A percentile compares a stretch with the other conserved stretches of the same genome.
phyloP scores from a whole-genome alignment of 2,888 invertebrate species.

The Diaperis boleti region DNA sequence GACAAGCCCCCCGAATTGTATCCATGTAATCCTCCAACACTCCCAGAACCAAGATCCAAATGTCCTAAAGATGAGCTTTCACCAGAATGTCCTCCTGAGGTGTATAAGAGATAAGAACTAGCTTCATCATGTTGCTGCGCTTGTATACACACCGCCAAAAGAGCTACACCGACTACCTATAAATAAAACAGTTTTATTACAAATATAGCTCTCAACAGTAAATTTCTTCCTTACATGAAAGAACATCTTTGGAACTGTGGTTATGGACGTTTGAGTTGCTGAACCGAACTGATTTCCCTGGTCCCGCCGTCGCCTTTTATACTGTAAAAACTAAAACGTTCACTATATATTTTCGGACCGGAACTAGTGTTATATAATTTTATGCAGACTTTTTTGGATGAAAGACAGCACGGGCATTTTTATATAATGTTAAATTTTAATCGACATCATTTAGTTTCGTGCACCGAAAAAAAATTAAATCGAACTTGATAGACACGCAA shows the following conservation, averaged over 20 bases:
- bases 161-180: constrained; percentile 1
- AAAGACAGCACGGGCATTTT: neutral
- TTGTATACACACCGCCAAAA: constrained; percentile 2
- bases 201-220: neutral
- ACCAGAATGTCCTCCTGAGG: neutral
- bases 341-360: constrained; percentile 4
- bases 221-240: constrained; percentile 1
- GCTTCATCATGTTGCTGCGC: constrained; percentile 2
- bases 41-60: neutral
- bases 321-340: constrained; percentile 1
- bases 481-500: neutral
- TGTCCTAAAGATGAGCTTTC: neutral
- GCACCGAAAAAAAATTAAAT: neutral
- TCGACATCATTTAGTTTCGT: neutral
- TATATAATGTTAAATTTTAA: neutral
- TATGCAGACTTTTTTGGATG: neutral
- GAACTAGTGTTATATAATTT: neutral
- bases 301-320: constrained; percentile 3
- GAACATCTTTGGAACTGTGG: constrained; percentile 1
- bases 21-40: neutral
- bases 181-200: neutral
- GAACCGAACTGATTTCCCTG: neutral
- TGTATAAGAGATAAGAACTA: neutral
- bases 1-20: neutral
- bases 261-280: neutral